These are phyloP conservation scores for Lasioglossum albipes DNA, from an alignment of 1,140 invertebrate species.

Conservation along the genomic window DNA sequence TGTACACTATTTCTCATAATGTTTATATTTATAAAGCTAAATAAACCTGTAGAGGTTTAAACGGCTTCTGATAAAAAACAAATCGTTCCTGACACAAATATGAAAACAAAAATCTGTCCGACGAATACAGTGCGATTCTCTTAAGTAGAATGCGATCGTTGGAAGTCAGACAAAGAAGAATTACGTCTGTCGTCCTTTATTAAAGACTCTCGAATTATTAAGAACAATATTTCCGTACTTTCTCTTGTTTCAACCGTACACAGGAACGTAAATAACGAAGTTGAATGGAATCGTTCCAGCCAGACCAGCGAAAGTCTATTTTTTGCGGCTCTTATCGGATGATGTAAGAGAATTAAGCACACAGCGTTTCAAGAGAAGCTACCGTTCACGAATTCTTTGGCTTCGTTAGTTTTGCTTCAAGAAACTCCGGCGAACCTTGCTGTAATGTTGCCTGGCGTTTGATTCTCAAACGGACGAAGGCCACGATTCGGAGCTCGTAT, in stretches of 20 bases:
- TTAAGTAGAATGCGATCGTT: not conserved
- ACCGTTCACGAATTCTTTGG: not conserved
- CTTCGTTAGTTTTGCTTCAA: not conserved
- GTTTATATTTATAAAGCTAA: no score
- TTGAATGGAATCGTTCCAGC: not conserved
- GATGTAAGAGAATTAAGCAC: not conserved
- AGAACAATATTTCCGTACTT: no score
- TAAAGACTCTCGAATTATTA: no score
- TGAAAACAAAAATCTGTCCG: no score
- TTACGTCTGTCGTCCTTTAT: not conserved
- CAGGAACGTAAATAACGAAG: not conserved
- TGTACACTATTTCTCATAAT: no score
- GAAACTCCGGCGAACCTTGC: not conserved
- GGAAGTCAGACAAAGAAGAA: not conserved
- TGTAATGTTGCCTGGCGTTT: not conserved
- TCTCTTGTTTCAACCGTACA: no score
- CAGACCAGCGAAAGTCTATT: not conserved
- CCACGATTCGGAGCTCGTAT: not conserved
- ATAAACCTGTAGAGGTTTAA: no score
- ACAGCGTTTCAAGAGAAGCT: not conserved
- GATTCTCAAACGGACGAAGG: not conserved
- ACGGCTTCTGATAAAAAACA: no score
- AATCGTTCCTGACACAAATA: no score
- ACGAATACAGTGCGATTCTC: no score
- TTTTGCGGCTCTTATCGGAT: conserved; percentile 1